A percentile compares a stretch with the other conserved stretches of the same genome.
Evolutionary conservation across 23 tunicate species (phyloP).

Genomic region (Halocynthia roretzi): DNA sequence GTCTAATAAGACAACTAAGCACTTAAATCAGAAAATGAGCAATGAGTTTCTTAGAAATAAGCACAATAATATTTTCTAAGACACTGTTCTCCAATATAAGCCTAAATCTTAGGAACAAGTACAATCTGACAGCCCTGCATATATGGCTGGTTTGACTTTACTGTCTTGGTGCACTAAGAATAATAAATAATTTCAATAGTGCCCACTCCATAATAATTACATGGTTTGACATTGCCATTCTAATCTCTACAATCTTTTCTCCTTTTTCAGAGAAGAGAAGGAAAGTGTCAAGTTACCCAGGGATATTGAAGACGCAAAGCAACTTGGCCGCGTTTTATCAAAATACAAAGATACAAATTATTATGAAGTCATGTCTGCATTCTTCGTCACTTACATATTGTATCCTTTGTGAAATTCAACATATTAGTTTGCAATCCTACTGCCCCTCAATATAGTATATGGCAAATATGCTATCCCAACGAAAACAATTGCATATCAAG

Average conservation of each 20-base stretch:
- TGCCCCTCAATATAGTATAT: neutral
- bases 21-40: no score
- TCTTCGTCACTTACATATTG: constrained; percentile 89
- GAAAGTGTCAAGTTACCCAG: constrained; percentile 69
- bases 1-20: no score
- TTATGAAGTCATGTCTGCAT: constrained; percentile 80
- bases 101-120: no score
- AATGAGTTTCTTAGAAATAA: no score
- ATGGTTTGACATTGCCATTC: neutral
- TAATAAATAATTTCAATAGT: no score
- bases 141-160: no score
- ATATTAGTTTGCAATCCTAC: neutral
- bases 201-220: neutral
- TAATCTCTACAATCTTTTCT: neutral
- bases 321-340: constrained; percentile 77
- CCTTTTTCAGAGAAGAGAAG: constrained; percentile 57
- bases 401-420: constrained; percentile 42
- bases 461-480: no score
- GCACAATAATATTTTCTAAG: no score
- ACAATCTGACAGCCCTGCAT: no score
- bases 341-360: constrained; percentile 80
- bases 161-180: no score
- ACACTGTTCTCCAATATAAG: no score
- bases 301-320: constrained; percentile 85
- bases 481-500: no score